phyloP scores from a whole-genome alignment of 1,140 invertebrate genomes.

The Eueides isabella region DNA sequence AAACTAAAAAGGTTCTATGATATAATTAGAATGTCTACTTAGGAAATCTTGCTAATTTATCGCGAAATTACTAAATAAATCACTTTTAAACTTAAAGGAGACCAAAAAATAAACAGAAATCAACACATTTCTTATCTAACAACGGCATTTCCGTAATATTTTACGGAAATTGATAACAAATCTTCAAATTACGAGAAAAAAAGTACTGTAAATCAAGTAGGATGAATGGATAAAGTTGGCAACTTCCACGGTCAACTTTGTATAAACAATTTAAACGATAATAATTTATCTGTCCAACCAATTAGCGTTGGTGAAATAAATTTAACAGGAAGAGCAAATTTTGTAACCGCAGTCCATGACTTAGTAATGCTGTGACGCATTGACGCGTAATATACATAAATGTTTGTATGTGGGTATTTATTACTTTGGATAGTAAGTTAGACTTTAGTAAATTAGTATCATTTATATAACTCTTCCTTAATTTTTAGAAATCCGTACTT shows the following conservation, averaged over 20 bases:
- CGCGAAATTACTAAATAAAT: no score
- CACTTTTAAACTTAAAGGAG: no score
- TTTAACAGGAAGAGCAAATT: slow-evolving; percentile 48
- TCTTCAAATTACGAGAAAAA: slow-evolving; percentile 21
- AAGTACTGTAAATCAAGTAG: slow-evolving; percentile 20
- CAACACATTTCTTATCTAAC: background rate
- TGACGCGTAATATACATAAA: background rate
- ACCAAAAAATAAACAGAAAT: background rate
- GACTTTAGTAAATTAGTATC: no score
- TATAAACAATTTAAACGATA: slow-evolving; percentile 60
- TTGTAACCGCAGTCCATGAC: slow-evolving; percentile 30
- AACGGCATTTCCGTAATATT: slow-evolving; percentile 8
- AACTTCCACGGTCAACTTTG: slow-evolving; percentile 50
- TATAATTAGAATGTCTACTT: no score
- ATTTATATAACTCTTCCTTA: no score
- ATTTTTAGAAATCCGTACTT: no score
- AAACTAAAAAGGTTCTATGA: no score
- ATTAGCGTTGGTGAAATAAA: slow-evolving; percentile 56
- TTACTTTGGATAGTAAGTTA: background rate
- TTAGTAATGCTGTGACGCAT: slow-evolving; percentile 33
- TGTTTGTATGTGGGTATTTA: background rate
- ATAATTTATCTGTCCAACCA: slow-evolving; percentile 58
- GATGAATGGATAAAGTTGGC: slow-evolving; percentile 49
- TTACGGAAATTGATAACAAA: slow-evolving; percentile 24
- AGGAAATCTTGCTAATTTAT: no score